Percentiles rank a stretch among this genome's conserved stretches.
Conservation (phyloP, 2,113 vertebrate genomes). For the Sclerurus mexicanus region DNA sequence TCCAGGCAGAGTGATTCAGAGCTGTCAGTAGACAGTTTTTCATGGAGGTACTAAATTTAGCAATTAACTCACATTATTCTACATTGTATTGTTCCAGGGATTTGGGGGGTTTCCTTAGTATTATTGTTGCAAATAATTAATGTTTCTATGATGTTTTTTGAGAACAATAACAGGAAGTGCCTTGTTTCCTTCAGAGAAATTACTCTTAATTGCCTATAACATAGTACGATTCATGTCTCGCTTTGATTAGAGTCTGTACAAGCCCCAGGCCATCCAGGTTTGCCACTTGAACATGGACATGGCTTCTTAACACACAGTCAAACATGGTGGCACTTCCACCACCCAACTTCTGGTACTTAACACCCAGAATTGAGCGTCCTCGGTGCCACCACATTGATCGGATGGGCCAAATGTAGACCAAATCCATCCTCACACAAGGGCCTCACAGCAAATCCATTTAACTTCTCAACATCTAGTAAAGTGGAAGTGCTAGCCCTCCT, state of each 20-base stretch:
- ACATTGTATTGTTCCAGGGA: background rate
- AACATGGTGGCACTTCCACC: background rate
- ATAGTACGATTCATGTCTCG: fast-evolving
- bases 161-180: conserved; percentile 22
- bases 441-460: background rate
- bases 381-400: background rate
- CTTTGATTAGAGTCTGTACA: background rate
- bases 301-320: background rate
- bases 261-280: background rate
- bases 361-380: background rate
- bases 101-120: background rate
- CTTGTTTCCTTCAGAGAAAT: background rate
- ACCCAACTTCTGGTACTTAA: background rate
- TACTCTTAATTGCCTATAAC: background rate
- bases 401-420: background rate
- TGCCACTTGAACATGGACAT: background rate
- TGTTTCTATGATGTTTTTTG: conserved; percentile 1
- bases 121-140: background rate
- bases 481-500: background rate
- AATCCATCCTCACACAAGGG: background rate
- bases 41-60: background rate
- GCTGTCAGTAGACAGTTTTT: background rate
- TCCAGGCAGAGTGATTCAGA: conserved; percentile 12
- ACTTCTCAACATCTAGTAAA: background rate
- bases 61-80: background rate